A percentile compares a stretch with the other conserved stretches of the same genome.
phyloP scores from a whole-genome alignment of 1,140 invertebrate genomes.

The Copidosoma floridanum region DNA sequence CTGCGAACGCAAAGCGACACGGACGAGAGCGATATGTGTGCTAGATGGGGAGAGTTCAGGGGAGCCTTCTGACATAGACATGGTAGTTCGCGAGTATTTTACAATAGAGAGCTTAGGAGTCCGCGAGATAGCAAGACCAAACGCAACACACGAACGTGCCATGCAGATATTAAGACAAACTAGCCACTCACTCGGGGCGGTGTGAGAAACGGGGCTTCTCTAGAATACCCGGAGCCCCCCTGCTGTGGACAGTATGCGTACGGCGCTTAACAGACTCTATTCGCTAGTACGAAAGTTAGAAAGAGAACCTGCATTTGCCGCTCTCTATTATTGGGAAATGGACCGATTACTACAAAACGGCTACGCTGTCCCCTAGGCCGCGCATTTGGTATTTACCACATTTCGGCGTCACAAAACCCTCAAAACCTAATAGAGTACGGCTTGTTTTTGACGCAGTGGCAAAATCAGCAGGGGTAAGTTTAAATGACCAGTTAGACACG shows the following conservation, averaged over 20 bases:
- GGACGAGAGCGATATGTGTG: no score
- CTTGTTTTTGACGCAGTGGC: no score
- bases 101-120: slow-evolving; percentile 20
- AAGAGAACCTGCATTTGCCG: neutral
- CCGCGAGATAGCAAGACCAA: neutral
- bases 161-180: slow-evolving; percentile 2
- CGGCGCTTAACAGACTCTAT: neutral
- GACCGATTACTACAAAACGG: slow-evolving; percentile 12
- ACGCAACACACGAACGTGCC: slow-evolving; percentile 1
- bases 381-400: slow-evolving; percentile 36
- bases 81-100: slow-evolving; percentile 16
- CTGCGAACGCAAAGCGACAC: no score
- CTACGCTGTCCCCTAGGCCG: neutral
- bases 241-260: slow-evolving; percentile 2
- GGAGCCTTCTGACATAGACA: no score
- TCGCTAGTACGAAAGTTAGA: slow-evolving; percentile 6
- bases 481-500: no score
- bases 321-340: slow-evolving; percentile 7
- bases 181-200: neutral
- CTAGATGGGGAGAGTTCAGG: no score
- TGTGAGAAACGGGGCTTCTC: slow-evolving; percentile 29
- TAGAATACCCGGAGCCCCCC: neutral
- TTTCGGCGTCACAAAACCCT: slow-evolving; percentile 33
- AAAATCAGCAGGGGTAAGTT: no score
- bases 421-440: no score